These are phyloP conservation scores for Mycetomoellerius zeteki DNA, from an alignment of 1,140 invertebrate species.

Conservation along the genomic window DNA sequence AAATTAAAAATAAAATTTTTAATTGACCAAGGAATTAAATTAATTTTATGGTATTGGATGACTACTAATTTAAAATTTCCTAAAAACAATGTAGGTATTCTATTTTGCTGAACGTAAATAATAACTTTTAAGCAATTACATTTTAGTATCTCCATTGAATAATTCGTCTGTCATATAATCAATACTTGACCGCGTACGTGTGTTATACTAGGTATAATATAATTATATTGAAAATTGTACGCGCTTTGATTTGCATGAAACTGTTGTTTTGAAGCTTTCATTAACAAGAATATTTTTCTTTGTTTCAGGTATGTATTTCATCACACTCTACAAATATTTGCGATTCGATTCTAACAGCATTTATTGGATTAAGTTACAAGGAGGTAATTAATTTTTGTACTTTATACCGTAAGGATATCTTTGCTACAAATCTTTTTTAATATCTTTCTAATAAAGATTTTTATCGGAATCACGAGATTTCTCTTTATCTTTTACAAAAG, in stretches of 20 bases:
- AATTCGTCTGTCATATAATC: neutral
- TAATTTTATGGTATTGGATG: neutral
- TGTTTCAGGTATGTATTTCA: conserved; percentile 69
- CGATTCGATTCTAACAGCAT: neutral
- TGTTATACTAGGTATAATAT: conserved; percentile 1
- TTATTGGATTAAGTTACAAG: neutral
- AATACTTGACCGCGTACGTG: neutral
- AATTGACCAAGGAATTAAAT: neutral
- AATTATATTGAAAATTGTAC: neutral
- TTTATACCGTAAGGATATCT: neutral
- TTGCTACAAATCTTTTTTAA: neutral
- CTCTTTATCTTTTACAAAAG: neutral
- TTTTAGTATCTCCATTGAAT: neutral
- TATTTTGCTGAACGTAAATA: neutral
- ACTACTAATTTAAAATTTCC: neutral
- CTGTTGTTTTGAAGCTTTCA: neutral
- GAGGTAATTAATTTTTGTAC: conserved; percentile 9
- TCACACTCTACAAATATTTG: neutral
- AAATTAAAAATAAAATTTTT: neutral
- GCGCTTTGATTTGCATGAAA: neutral
- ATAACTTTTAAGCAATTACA: neutral
- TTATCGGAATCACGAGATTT: neutral
- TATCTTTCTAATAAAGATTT: conserved; percentile 19
- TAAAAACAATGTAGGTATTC: neutral
- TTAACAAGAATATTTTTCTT: conserved; percentile 22